Evolutionary conservation across 1,140 invertebrate species (phyloP), one percentile per base, ranked within the genome.

Genomic region (Cardiocondyla obscurior): DNA sequence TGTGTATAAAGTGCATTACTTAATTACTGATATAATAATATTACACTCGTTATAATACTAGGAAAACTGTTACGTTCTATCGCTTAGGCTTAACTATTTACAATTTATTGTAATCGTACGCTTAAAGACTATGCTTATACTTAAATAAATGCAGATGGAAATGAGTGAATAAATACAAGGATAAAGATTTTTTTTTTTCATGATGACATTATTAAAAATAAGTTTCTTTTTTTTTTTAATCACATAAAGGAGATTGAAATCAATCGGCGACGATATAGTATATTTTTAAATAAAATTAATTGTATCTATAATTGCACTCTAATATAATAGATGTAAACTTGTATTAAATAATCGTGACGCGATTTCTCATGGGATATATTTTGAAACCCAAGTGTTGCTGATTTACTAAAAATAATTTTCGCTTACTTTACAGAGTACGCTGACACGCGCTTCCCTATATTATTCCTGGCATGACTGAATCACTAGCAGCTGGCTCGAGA

Each of bases 391-490:
- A 69, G 28, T n/a, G n/a, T 58, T 36, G 85, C 65, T 64, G 60
- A 36, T 83, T 73, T 53, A 82, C 83, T 85, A 85, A 86, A 89
- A 91, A 90, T 90, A 89, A 89, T 85, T 85, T 46, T 57, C 72
- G 67, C 83, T 88, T 57, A 73, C 72, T 87, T 91, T 91, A 72
- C 83, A 90, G 88, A 92, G 91, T 92, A 79, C 92, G 88, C 92
- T 92, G 91, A 92, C 91, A 91, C 88, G 84, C 85, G 67, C 82
- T 64, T 81, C 82, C 57, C 62, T 62, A 86, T 81, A 62, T 90
- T 93, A 93, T 93, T 93, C 92, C 79, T 90, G 87, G 90, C 76
- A 46, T 57, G 70, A 57, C 86, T 93, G 92, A 93, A 91, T 93
- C 92, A 93, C 82, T 84, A 49, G 85, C 90, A 81, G 90, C 88